A percentile compares a stretch with the other conserved stretches of the same genome.
phyloP scores from a whole-genome alignment of 1,140 invertebrate genomes.

The Formica exsecta region DNA sequence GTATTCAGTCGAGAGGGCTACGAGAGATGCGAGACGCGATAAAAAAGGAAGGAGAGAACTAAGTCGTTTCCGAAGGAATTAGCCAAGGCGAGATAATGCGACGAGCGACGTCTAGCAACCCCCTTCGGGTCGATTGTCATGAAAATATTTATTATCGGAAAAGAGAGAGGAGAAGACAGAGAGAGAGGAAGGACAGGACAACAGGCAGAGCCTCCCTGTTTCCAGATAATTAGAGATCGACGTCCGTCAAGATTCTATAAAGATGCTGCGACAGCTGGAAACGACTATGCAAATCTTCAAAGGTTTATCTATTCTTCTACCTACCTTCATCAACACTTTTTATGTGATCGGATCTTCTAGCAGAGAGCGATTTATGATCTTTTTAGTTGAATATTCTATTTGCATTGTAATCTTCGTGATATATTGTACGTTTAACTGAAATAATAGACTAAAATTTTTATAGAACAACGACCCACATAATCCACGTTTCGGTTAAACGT shows the following conservation, averaged over 20 bases:
- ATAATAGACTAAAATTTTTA: too few species aligned
- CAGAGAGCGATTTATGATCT: background rate
- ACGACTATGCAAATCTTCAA: conserved; percentile 64
- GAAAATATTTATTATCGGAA: conserved; percentile 82
- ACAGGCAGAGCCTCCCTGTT: conserved; percentile 42
- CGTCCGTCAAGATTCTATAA: conserved; percentile 52
- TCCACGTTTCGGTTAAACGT: too few species aligned
- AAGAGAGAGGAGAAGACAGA: conserved; percentile 13
- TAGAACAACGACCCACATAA: too few species aligned
- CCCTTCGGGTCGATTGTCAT: conserved; percentile 79
- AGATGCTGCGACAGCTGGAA: conserved; percentile 68
- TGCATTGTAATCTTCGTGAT: too few species aligned
- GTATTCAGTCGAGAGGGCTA: conserved; percentile 75
- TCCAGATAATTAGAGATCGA: conserved; percentile 75
- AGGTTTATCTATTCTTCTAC: conserved; percentile 9
- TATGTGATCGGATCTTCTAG: background rate
- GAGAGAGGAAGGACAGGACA: background rate
- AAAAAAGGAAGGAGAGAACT: background rate
- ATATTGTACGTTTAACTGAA: too few species aligned
- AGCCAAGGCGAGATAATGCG: conserved; percentile 70
- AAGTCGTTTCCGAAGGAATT: conserved; percentile 62
- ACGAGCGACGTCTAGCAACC: background rate
- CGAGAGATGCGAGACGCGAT: conserved; percentile 14
- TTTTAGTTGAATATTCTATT: too few species aligned
- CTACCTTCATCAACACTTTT: conserved; percentile 16